Evolutionary conservation across 2,113 vertebrate genomes (phyloP).

Genomic region (Onychostoma macrolepis): DNA sequence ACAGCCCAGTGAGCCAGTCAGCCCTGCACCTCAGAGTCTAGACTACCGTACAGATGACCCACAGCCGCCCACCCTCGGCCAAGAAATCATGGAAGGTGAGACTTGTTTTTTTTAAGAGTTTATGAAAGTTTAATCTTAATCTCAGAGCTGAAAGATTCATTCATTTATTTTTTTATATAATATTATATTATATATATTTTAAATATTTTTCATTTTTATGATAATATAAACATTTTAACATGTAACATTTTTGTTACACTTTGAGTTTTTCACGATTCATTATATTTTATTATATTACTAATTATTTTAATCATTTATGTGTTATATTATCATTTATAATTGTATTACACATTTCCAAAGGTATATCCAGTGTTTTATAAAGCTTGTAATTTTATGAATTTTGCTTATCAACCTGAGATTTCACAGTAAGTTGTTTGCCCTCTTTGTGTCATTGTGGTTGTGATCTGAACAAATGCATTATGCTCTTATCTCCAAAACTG

Average conservation of each 20-base stretch:
- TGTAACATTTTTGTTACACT: no score
- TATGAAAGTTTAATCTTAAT: neutral
- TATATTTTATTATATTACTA: neutral
- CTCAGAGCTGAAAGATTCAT: neutral
- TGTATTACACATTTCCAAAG: neutral
- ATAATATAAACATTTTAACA: no score
- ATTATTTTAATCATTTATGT: neutral
- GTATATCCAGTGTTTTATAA: neutral
- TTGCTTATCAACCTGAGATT: neutral
- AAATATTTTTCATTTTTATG: neutral
- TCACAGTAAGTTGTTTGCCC: neutral
- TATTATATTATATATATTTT: neutral
- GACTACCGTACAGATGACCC: constrained; percentile 85
- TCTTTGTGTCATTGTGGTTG: neutral
- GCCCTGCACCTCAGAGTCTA: constrained; percentile 79
- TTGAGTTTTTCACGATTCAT: neutral
- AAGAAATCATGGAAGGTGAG: constrained; percentile 85
- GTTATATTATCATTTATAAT: neutral
- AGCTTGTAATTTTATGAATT: neutral
- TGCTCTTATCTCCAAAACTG: neutral
- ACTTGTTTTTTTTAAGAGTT: neutral
- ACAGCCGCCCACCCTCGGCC: constrained; percentile 85
- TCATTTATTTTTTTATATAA: neutral
- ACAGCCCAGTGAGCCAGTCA: constrained; percentile 86
- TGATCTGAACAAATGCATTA: neutral